These are phyloP conservation scores for Onthophagus taurus DNA, from an alignment of 1,140 invertebrate genomes.

Conservation along the genomic window DNA sequence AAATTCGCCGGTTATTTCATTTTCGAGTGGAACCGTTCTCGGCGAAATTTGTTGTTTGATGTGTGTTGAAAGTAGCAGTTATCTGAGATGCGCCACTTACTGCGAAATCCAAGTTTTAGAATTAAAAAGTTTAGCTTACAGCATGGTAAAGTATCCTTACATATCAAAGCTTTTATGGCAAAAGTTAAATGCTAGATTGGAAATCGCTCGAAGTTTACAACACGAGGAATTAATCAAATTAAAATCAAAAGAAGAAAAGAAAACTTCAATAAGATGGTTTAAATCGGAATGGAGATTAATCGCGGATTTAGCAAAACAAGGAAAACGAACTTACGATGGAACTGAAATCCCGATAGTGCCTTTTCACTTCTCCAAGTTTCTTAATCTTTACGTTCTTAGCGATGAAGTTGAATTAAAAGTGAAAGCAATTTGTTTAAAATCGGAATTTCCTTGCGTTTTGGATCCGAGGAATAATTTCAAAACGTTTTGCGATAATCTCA, in stretches of 20 bases:
- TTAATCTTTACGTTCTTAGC: slow-evolving; percentile 8
- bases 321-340: neutral
- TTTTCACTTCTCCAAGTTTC: slow-evolving; percentile 1
- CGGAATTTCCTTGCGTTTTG: slow-evolving; percentile 8
- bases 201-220: neutral
- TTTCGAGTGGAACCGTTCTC: slow-evolving; percentile 39
- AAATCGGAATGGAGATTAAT: slow-evolving; percentile 6
- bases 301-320: neutral
- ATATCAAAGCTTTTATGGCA: neutral
- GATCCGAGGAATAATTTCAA: slow-evolving; percentile 9
- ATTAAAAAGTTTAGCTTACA: slow-evolving; percentile 35
- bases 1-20: slow-evolving; percentile 42
- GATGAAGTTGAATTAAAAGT: slow-evolving; percentile 14
- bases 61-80: neutral
- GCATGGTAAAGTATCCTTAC: slow-evolving; percentile 34
- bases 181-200: neutral
- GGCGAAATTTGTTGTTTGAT: slow-evolving; percentile 32
- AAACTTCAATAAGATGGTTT: slow-evolving; percentile 5
- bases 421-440: slow-evolving; percentile 13
- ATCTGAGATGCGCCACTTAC: slow-evolving; percentile 34
- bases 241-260: slow-evolving; percentile 2
- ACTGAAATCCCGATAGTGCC: slow-evolving; percentile 1
- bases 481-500: neutral
- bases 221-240: neutral
- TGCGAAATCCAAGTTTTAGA: slow-evolving; percentile 40